phyloP scores from a whole-genome alignment of 2,797 vertebrate species.

The Peromyscus eremicus region DNA sequence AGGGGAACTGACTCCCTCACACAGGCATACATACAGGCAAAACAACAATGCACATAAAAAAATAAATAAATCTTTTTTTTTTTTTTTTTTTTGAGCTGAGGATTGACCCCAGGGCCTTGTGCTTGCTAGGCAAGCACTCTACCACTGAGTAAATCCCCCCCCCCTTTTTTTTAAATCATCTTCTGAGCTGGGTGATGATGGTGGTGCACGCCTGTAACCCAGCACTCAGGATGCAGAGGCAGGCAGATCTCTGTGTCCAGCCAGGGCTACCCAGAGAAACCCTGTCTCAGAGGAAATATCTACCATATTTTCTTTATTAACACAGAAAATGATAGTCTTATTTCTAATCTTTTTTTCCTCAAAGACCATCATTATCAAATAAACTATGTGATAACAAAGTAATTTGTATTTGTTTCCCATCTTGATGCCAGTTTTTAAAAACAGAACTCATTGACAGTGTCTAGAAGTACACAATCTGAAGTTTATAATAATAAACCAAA shows the following conservation, averaged over 20 bases:
- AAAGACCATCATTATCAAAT: not conserved
- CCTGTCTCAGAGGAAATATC: not conserved
- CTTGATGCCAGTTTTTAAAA: constrained; percentile 49
- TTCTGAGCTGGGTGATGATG: not conserved
- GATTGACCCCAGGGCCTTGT: too few species aligned
- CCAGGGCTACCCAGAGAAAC: not conserved
- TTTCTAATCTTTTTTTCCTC: not conserved
- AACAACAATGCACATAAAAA: too few species aligned
- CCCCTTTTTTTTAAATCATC: too few species aligned
- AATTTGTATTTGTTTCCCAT: not conserved
- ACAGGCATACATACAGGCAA: too few species aligned
- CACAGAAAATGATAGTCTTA: constrained; percentile 2
- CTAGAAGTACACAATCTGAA: constrained; percentile 29
- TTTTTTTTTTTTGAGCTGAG: too few species aligned
- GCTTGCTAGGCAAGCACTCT: too few species aligned
- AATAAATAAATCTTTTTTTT: too few species aligned
- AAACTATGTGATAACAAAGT: not conserved
- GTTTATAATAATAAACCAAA: constrained; percentile 50
- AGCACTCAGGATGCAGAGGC: not conserved
- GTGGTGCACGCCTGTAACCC: not conserved
- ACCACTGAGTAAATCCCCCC: too few species aligned
- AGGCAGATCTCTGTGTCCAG: not conserved
- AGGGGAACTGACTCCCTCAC: too few species aligned
- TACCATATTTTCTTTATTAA: not conserved
- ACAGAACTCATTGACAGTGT: not conserved